Conservation (phyloP, 2,113 vertebrate genomes). For the Ciconia stormi region DNA sequence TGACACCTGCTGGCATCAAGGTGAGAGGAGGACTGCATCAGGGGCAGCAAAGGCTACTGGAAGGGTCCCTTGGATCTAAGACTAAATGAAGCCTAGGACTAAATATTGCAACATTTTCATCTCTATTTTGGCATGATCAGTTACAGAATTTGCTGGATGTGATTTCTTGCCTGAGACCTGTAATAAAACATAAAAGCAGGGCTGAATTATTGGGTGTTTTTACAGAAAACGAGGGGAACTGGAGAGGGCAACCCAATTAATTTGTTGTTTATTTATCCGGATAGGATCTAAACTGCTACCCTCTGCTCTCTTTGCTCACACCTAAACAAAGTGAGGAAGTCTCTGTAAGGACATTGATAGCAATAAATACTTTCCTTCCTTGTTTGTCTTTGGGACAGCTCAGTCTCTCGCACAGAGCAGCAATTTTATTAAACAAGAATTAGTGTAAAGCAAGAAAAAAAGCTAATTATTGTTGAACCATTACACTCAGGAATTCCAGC, state of each 20-base stretch:
- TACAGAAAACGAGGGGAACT: not conserved
- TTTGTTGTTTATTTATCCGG: not conserved
- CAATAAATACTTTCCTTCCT: not conserved
- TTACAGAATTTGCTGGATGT: not conserved
- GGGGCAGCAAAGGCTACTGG: not conserved
- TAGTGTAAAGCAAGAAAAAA: not conserved
- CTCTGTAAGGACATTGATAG: not conserved
- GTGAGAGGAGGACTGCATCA: not conserved
- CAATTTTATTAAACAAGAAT: not conserved
- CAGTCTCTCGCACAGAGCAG: not conserved
- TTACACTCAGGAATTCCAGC: not conserved
- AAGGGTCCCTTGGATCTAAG: not conserved
- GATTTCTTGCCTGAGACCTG: not conserved
- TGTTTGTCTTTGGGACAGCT: not conserved
- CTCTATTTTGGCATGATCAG: not conserved
- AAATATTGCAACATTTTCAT: not conserved
- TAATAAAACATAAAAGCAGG: not conserved
- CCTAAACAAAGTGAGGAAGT: not conserved
- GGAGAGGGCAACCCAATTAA: not conserved
- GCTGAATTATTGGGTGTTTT: not conserved
- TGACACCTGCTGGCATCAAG: not conserved
- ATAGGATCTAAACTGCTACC: not conserved
- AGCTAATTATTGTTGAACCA: not conserved
- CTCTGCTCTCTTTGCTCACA: not conserved
- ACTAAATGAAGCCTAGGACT: not conserved